Evolutionary conservation across 2,888 invertebrate species (phyloP), one percentile per base, ranked within the genome.

Genomic region (Eudasyphora cyanicolor): DNA sequence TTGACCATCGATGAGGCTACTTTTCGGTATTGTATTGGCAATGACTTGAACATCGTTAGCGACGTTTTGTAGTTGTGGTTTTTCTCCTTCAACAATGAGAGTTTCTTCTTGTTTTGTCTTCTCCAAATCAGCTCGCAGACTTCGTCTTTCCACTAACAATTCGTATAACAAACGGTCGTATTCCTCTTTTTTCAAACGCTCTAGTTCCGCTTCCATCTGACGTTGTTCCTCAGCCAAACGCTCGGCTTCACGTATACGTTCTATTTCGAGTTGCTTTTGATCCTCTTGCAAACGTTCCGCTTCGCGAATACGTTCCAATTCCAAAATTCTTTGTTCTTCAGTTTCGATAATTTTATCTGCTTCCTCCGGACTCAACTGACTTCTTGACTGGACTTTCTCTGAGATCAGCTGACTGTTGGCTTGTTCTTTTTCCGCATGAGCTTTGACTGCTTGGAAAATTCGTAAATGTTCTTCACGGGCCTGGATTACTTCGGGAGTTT

Each of bases 381-480:
- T 57, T 62, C 38, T 60, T 17, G 32, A 38, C 17, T 21, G 8
- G 45, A 17, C 27, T 57, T n/a, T n/a, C n/a, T 49, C 35, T n/a
- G 29, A n/a, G n/a, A n/a, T n/a, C n/a, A n/a, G n/a, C n/a, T n/a
- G n/a, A 12, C 21, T 45, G 4, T 54, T 62, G 21, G 77, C 14
- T 38, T 74, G 35, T 64, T 84, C 76, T 29, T 81, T 62, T 38
- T 81, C 84, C 6, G 19, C 27, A 8, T 79, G 78, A 0, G 78
- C 35, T 19, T 79, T 0, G 78, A 35, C 73, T 32, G 78, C 49
- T 42, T 81, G 78, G 10, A 79, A 81, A 76, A 85, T 71, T 2
- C 86, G 86, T 14, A 89, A 75, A 71, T 89, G 90, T 71, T 89
- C 87, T 69, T 89, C 87, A 4, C 89, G 88, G 0, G 89, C 90